These are phyloP conservation scores for Oryctes rhinoceros DNA, from an alignment of 1,140 invertebrate genomes.

Conservation along the genomic window DNA sequence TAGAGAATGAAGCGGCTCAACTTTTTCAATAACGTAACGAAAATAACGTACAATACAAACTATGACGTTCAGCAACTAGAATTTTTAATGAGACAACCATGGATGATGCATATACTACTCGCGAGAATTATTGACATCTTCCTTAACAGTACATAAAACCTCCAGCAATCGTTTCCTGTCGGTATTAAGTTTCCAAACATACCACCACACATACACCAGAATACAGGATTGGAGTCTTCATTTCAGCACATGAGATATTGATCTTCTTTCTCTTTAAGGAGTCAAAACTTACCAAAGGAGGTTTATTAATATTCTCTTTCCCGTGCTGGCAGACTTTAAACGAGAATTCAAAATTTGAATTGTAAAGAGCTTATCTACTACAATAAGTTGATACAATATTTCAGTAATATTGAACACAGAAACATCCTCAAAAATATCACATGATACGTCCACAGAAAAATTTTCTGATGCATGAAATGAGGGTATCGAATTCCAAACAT, in stretches of 20 bases:
- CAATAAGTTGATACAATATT: constrained; percentile 39
- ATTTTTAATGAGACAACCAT: neutral
- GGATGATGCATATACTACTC: neutral
- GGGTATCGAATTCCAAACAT: neutral
- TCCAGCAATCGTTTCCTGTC: neutral
- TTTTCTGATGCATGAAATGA: constrained; percentile 58
- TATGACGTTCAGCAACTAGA: constrained; percentile 22
- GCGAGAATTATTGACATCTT: constrained; percentile 28
- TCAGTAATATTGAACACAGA: neutral
- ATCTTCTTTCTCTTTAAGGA: constrained; percentile 27
- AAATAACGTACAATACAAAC: neutral
- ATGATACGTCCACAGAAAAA: constrained; percentile 57
- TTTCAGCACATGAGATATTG: constrained; percentile 10
- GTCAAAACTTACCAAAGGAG: neutral
- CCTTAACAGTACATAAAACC: neutral
- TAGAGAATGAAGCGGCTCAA: neutral
- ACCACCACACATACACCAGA: too few species aligned
- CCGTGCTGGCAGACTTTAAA: neutral
- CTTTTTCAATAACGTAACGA: neutral
- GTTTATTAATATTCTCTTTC: neutral
- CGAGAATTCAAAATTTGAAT: neutral
- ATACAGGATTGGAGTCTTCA: neutral
- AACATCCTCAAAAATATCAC: constrained; percentile 59
- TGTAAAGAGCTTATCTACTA: neutral
- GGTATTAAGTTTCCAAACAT: constrained; percentile 15